Percentiles rank a stretch among this genome's conserved stretches.
Conservation (phyloP, 2,797 vertebrate species). For the Phoxinus dragarum region DNA sequence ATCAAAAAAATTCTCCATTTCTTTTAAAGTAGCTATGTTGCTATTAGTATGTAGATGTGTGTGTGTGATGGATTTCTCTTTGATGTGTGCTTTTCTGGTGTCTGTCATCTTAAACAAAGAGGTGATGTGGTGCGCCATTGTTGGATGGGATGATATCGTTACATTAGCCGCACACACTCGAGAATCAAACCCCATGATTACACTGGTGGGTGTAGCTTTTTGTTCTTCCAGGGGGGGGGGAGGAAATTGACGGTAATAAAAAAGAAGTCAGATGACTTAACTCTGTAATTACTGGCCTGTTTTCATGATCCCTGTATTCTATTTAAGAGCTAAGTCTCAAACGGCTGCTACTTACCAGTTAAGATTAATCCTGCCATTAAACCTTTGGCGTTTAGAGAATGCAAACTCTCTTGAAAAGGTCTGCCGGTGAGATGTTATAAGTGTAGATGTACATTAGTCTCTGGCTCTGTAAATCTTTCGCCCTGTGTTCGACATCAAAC, state of each 20-base stretch:
- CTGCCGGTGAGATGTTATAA: constrained; percentile 33
- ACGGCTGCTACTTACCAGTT: constrained; percentile 54
- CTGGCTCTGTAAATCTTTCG: constrained; percentile 49
- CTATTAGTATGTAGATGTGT: constrained; percentile 37
- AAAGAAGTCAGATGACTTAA: constrained; percentile 87
- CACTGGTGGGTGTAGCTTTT: constrained; percentile 86
- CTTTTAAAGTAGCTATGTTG: not conserved
- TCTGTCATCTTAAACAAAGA: constrained; percentile 63
- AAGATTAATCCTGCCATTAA: constrained; percentile 52
- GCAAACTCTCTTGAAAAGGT: constrained; percentile 32
- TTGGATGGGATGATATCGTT: constrained; percentile 82
- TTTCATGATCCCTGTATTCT: constrained; percentile 75
- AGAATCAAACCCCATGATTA: constrained; percentile 92
- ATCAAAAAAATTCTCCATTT: not conserved
- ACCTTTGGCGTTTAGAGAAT: constrained; percentile 34
- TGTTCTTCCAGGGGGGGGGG: constrained; percentile 84
- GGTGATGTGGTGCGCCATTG: constrained; percentile 57
- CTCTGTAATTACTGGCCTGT: constrained; percentile 82
- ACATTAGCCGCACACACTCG: constrained; percentile 81
- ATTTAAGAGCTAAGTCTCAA: constrained; percentile 64
- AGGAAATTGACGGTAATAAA: constrained; percentile 92
- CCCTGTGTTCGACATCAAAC: constrained; percentile 33
- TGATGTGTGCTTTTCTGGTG: constrained; percentile 56
- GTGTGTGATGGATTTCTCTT: constrained; percentile 48
- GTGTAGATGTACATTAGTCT: constrained; percentile 54